Base-by-base conservation (phyloP, 2,888 invertebrate species). In the Cartodere bifasciata region DNA sequence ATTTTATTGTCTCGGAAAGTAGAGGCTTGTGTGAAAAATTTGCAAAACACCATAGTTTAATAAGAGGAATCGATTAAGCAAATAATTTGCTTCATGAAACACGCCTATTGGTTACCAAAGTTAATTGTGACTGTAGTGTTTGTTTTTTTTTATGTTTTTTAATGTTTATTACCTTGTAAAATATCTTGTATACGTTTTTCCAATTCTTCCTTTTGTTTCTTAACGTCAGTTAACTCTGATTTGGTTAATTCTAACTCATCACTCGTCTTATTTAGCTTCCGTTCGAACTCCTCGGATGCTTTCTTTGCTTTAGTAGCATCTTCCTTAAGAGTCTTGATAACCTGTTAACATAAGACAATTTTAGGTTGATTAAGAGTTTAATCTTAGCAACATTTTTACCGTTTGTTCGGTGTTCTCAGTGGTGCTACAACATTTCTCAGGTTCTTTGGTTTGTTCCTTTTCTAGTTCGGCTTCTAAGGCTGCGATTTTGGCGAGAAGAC, bases 391-490 rank as follows among this genome's bases (percentile, higher is more conserved):
- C n/a, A n/a, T n/a, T n/a, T 15, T 39, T 48, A 55, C 56, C 46
- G 58, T 59, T 22, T 60, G 58, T 33, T 55, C 54, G 2, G 51
- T 49, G 30, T 48, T 47, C 12, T 33, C 41, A 4, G 37, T 40
- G 3, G 35, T 28, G 9, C 29, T 41, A 3, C 42, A 35, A 4
- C 33, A 37, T 7, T 31, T 32, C 11, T 35, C 52, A 46, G 31
- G 53, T 49, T 43, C 51, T 46, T 14, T 32, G 6, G 32, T 38
- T 36, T 71, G 67, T 52, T 79, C 77, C 46, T 81, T 75, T 36
- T 83, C 82, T 41, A 84, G 53, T 53, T 87, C 85, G 7, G 80
- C 79, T 61, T 87, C 85, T 42, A 87, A 63, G 49, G 84, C 84
- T 14, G 77, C 70, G 53, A 87, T 76, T 57, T 76, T 76, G 28